These are phyloP conservation scores for Eriocheir sinensis DNA, from an alignment of 1,140 invertebrate genomes.

Conservation along the genomic window DNA sequence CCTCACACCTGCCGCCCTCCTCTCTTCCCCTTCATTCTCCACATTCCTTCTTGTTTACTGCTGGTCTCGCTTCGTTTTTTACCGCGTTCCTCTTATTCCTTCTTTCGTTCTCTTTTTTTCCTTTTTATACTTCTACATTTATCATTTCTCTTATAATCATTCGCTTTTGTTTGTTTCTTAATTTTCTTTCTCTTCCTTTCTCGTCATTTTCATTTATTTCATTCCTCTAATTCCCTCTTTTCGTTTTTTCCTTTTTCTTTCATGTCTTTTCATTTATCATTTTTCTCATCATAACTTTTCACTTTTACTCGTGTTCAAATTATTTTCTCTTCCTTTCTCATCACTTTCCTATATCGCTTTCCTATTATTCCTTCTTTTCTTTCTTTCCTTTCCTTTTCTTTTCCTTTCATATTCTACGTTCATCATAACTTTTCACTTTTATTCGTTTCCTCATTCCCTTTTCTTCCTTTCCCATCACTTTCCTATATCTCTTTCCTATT, in stretches of 20 bases:
- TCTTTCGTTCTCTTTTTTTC: neutral
- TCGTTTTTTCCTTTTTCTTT: too few species aligned
- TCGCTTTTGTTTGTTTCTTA: neutral
- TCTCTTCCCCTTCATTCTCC: too few species aligned
- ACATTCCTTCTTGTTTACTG: too few species aligned
- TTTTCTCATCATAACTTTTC: too few species aligned
- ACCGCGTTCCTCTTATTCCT: neutral
- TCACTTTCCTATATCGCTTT: neutral
- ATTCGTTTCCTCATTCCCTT: too few species aligned
- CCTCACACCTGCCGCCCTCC: too few species aligned
- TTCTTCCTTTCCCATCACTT: too few species aligned
- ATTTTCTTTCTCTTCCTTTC: slow-evolving; percentile 9
- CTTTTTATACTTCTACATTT: neutral
- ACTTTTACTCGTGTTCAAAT: neutral
- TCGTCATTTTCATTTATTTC: neutral
- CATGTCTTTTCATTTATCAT: neutral
- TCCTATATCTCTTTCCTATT: too few species aligned
- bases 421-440: too few species aligned
- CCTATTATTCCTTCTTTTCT: neutral
- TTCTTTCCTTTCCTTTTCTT: neutral
- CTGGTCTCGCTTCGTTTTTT: too few species aligned
- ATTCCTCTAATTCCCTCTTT: neutral
- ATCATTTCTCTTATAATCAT: neutral
- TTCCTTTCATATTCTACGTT: too few species aligned
- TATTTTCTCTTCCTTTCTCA: neutral